These are phyloP conservation scores for Corythaeola cristata DNA, from an alignment of 2,113 vertebrate species.

Conservation along the genomic window DNA sequence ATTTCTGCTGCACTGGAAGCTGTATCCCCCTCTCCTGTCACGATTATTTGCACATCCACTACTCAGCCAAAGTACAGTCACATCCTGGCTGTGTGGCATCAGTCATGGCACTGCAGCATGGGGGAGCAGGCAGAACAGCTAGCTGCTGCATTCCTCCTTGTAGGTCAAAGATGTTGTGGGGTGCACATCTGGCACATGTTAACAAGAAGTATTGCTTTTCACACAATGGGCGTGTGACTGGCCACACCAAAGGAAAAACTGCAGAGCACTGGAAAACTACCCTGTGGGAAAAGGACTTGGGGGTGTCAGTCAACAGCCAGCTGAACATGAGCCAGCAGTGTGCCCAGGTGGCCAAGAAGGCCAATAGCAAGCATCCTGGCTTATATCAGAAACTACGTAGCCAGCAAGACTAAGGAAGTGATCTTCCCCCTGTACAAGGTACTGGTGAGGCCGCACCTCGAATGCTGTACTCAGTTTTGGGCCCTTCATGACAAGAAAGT, in stretches of 20 bases:
- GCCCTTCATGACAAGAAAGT: background rate
- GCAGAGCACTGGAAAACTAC: background rate
- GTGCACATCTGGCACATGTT: background rate
- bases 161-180: background rate
- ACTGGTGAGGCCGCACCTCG: too few species aligned
- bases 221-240: rapidly evolving
- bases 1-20: slow-evolving; percentile 51
- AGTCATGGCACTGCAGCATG: background rate
- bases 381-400: too few species aligned
- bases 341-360: too few species aligned
- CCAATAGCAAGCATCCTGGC: too few species aligned
- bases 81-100: background rate
- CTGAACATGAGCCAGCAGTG: too few species aligned
- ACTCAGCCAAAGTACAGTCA: slow-evolving; percentile 29
- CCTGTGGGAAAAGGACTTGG: background rate
- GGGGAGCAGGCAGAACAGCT: background rate
- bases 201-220: background rate
- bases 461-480: background rate
- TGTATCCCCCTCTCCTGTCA: slow-evolving; percentile 51
- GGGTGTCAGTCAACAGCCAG: background rate
- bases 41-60: slow-evolving; percentile 39
- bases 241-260: background rate
- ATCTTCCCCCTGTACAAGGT: too few species aligned
- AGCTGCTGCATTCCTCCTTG: background rate
- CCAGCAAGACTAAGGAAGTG: too few species aligned